A percentile compares a stretch with the other conserved stretches of the same genome.
Evolutionary conservation across 2,113 vertebrate genomes (phyloP).

Genomic region (Pyrgilauda ruficollis): DNA sequence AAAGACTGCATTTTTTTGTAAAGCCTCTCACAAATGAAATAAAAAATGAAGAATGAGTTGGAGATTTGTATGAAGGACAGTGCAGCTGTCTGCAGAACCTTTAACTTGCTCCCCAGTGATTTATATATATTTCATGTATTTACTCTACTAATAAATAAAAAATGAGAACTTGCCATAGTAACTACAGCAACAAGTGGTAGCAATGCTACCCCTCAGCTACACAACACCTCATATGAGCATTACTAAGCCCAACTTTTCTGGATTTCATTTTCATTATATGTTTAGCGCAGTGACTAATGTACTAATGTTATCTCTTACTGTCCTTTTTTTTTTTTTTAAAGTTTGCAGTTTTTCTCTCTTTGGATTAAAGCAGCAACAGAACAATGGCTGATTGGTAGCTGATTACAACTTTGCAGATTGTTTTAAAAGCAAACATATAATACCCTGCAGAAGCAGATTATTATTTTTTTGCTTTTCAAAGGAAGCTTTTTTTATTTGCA

Average conservation of each 20-base stretch:
- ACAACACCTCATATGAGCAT: not conserved
- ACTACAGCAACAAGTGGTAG: slow-evolving; percentile 52
- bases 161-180: slow-evolving; percentile 26
- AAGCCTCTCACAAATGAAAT: slow-evolving; percentile 7
- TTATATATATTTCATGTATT: slow-evolving; percentile 59
- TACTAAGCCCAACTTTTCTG: not conserved
- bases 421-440: not conserved
- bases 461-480: slow-evolving; percentile 14
- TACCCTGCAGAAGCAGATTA: not conserved
- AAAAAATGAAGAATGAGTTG: slow-evolving; percentile 12
- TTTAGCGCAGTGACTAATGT: not conserved
- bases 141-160: slow-evolving; percentile 52
- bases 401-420: not conserved
- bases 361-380: not conserved
- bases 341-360: not conserved
- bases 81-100: slow-evolving; percentile 31
- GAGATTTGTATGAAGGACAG: not conserved
- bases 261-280: not conserved
- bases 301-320: not conserved
- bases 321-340: not conserved
- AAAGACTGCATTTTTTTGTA: not conserved
- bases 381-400: not conserved
- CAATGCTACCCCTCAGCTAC: not conserved
- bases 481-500: not conserved
- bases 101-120: slow-evolving; percentile 27